phyloP scores from a whole-genome alignment of 2,113 vertebrate species.

The Leucosticte australis region DNA sequence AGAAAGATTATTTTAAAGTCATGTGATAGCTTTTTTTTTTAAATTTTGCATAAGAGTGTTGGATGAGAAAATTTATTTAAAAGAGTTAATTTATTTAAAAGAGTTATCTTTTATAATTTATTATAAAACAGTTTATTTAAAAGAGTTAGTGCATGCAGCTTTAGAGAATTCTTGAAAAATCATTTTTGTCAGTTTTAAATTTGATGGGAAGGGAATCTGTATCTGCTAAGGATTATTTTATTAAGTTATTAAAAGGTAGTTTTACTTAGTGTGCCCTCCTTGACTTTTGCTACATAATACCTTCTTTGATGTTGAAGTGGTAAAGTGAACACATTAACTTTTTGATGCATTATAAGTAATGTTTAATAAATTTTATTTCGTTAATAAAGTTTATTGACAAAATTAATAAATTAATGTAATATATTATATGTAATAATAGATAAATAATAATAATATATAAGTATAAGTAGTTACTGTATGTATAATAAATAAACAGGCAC shows the following conservation, averaged over 20 bases:
- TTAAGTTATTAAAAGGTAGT: not conserved
- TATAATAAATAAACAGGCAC: not conserved
- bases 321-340: not conserved
- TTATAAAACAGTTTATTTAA: too few species aligned
- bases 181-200: not conserved
- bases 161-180: not conserved
- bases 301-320: slow-evolving; percentile 8
- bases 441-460: too few species aligned
- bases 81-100: not conserved
- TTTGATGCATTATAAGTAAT: not conserved
- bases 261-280: not conserved
- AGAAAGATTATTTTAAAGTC: not conserved
- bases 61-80: not conserved
- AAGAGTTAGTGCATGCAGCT: not conserved
- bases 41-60: not conserved
- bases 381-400: not conserved
- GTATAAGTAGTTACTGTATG: too few species aligned
- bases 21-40: too few species aligned
- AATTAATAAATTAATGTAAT: too few species aligned
- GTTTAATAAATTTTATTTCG: not conserved
- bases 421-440: too few species aligned
- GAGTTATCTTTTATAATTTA: too few species aligned
- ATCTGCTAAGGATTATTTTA: slow-evolving; percentile 2
- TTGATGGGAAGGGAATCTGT: not conserved
- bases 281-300: not conserved